Percentiles rank a stretch among this genome's conserved stretches.
Evolutionary conservation across 2,888 invertebrate genomes (phyloP).

Genomic region (Celastrina argiolus): DNA sequence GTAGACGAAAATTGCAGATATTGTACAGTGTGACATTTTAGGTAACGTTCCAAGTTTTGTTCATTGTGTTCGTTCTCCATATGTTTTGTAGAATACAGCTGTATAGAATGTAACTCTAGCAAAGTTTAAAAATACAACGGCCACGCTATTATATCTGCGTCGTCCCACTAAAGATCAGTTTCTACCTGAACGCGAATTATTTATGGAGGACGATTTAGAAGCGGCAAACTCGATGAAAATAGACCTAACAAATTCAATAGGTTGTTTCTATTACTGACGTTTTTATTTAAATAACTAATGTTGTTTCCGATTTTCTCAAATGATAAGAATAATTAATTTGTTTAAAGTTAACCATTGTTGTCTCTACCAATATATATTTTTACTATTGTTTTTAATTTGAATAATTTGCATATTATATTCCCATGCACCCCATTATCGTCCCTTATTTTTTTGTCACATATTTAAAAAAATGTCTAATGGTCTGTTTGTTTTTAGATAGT

Average conservation of each 20-base stretch:
- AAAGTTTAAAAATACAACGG: conserved; percentile 15
- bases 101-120: conserved; percentile 17
- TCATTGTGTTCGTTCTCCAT: neutral
- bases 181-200: conserved; percentile 20
- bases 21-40: neutral
- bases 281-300: conserved; percentile 5
- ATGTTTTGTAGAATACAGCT: conserved; percentile 2
- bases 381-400: neutral
- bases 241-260: conserved; percentile 4
- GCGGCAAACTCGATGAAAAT: conserved; percentile 6
- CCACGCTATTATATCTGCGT: conserved; percentile 13
- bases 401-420: neutral
- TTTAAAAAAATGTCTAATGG: too few relatives aligned
- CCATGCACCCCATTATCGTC: neutral
- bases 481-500: too few relatives aligned
- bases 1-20: too few relatives aligned
- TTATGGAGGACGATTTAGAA: conserved; percentile 17
- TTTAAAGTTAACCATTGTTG: too few relatives aligned
- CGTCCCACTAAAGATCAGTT: conserved; percentile 21
- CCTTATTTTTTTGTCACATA: neutral
- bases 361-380: neutral
- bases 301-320: conserved; percentile 4
- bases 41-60: neutral
- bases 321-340: neutral
- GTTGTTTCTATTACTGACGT: neutral